These are phyloP conservation scores for Desmodus rotundus DNA, from an alignment of 2,113 vertebrate species.

Conservation along the genomic window DNA sequence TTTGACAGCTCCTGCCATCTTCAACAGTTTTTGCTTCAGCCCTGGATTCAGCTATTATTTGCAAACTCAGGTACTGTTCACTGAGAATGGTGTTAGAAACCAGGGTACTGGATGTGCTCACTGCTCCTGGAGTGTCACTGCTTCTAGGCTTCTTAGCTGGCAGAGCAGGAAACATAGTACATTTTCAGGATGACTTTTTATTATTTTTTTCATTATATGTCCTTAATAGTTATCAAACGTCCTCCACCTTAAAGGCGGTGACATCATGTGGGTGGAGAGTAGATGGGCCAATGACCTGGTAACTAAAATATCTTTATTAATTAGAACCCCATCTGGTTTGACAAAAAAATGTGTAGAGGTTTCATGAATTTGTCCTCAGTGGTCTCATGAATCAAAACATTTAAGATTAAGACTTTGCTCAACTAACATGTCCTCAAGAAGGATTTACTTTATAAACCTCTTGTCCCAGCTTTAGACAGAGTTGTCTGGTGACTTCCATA, in stretches of 20 bases:
- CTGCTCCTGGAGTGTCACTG: background rate
- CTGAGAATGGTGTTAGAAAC: background rate
- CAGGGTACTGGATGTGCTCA: background rate
- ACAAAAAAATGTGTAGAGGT: background rate
- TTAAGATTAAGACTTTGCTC: background rate
- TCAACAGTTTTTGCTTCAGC: background rate
- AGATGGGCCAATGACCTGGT: background rate
- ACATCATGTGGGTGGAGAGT: background rate
- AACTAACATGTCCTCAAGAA: background rate
- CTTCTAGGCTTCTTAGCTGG: background rate
- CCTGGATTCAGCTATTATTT: background rate
- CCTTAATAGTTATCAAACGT: background rate
- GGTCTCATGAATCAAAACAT: background rate
- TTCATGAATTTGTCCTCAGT: background rate
- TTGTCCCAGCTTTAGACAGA: background rate
- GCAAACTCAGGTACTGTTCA: background rate
- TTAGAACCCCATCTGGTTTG: background rate
- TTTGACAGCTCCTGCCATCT: background rate
- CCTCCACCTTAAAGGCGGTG: background rate
- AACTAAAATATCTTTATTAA: background rate
- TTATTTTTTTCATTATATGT: background rate
- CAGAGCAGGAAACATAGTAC: background rate
- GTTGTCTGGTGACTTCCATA: no score
- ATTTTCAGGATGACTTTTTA: background rate
- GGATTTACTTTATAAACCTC: background rate